These are phyloP conservation scores for Myodes glareolus DNA, from an alignment of 2,113 vertebrate species.

Conservation along the genomic window DNA sequence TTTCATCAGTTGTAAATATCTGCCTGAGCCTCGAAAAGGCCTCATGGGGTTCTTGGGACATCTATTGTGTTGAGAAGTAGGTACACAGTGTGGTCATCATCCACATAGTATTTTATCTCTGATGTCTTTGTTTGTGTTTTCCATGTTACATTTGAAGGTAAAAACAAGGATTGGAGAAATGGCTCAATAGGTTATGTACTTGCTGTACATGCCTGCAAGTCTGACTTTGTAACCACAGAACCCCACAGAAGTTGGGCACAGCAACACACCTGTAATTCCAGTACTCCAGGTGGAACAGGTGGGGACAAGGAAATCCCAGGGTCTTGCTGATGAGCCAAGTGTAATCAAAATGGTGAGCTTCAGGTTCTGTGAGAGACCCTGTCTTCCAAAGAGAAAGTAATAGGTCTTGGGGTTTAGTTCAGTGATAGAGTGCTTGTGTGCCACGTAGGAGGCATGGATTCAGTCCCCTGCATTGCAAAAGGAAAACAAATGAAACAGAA, in stretches of 20 bases:
- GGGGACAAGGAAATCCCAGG: not conserved
- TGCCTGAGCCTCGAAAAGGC: not conserved
- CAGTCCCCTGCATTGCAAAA: not conserved
- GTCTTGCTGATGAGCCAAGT: too few species aligned
- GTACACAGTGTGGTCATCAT: not conserved
- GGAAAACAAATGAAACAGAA: not conserved
- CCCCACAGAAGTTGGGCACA: not conserved
- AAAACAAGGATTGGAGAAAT: not conserved
- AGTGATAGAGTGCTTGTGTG: not conserved
- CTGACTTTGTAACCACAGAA: not conserved
- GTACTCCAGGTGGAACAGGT: too few species aligned
- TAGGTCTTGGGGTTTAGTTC: not conserved
- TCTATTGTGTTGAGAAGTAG: not conserved
- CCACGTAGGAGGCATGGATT: not conserved
- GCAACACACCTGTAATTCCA: not conserved
- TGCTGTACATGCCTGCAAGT: too few species aligned
- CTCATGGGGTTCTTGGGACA: not conserved
- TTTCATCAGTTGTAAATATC: not conserved
- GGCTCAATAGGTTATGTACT: too few species aligned
- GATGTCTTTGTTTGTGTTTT: not conserved
- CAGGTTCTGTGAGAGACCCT: not conserved
- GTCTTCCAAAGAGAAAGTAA: not conserved
- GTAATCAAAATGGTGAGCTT: not conserved
- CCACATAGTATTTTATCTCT: not conserved
- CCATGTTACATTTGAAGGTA: not conserved